Evolutionary conservation across 92 coral and sea anemone species (phyloP).

Genomic region (Parazoanthus darwini): DNA sequence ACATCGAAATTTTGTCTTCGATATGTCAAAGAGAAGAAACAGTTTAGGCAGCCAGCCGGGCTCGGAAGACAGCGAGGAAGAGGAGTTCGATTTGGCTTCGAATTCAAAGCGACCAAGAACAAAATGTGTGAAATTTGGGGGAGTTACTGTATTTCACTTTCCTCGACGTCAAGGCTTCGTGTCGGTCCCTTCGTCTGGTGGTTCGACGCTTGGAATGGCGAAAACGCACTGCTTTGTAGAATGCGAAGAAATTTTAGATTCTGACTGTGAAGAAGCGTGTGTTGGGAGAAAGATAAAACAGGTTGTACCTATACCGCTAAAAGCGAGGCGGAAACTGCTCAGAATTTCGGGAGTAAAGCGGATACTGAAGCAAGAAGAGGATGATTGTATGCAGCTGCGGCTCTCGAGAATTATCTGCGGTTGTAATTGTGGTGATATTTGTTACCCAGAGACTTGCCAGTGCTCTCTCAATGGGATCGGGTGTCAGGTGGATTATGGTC

Average conservation of each 20-base stretch:
- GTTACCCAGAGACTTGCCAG: conserved; percentile 91
- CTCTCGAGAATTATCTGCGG: conserved; percentile 92
- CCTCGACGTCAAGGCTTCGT: conserved; percentile 92
- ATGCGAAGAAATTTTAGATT: conserved; percentile 45
- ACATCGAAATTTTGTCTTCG: not conserved
- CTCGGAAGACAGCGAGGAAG: conserved; percentile 51
- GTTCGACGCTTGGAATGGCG: conserved; percentile 94
- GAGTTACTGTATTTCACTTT: conserved; percentile 81
- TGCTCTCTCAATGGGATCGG: conserved; percentile 93
- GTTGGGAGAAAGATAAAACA: conserved; percentile 47
- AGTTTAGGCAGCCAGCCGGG: conserved; percentile 51
- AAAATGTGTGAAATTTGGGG: conserved; percentile 81
- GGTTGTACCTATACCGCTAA: conserved; percentile 78
- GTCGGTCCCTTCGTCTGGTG: conserved; percentile 95
- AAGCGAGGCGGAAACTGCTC: conserved; percentile 70
- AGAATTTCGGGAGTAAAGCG: conserved; percentile 86
- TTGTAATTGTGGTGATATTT: conserved; percentile 88
- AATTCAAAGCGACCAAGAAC: conserved; percentile 47
- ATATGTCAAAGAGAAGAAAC: conserved; percentile 76
- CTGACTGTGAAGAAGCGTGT: conserved; percentile 35
- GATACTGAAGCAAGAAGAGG: conserved; percentile 79
- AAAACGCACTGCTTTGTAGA: conserved; percentile 78
- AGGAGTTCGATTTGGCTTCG: conserved; percentile 42
- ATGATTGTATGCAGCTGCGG: conserved; percentile 82
- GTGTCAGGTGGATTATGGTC: conserved; percentile 97